Percentiles rank a stretch among this genome's conserved stretches.
Evolutionary conservation across 2,113 vertebrate species (phyloP).

Genomic region (Ophiodon elongatus): DNA sequence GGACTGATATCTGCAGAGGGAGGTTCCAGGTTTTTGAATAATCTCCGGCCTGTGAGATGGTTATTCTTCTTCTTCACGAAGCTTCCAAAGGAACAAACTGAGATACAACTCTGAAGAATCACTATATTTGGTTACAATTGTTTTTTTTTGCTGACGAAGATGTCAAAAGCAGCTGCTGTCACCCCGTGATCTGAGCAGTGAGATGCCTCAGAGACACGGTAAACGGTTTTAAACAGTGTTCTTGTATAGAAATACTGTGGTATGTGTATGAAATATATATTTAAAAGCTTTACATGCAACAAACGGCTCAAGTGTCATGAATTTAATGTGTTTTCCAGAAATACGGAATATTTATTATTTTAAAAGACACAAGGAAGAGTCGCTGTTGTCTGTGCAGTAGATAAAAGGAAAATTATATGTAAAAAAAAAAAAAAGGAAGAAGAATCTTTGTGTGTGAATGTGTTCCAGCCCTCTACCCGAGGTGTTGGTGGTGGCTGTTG

Average conservation of each 20-base stretch:
- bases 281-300: constrained; percentile 19
- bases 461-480: constrained; percentile 13
- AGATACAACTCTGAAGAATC: background rate
- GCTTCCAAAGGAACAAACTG: constrained; percentile 18
- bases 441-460: background rate
- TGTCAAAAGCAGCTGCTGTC: background rate
- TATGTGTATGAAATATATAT: constrained; percentile 28
- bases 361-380: background rate
- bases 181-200: background rate
- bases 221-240: constrained; percentile 2
- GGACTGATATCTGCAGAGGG: constrained; percentile 20
- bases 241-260: constrained; percentile 29
- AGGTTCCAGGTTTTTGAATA: background rate
- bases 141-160: background rate
- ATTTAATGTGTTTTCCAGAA: constrained; percentile 5
- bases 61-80: background rate
- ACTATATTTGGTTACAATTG: background rate
- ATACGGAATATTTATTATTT: constrained; percentile 1
- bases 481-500: constrained; percentile 53
- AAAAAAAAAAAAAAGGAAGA: background rate
- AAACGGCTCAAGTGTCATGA: background rate
- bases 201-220: background rate
- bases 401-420: background rate
- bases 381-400: background rate
- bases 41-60: background rate